Evolutionary conservation across 2,888 invertebrate genomes (phyloP).

Genomic region (Hetaerina titia): DNA sequence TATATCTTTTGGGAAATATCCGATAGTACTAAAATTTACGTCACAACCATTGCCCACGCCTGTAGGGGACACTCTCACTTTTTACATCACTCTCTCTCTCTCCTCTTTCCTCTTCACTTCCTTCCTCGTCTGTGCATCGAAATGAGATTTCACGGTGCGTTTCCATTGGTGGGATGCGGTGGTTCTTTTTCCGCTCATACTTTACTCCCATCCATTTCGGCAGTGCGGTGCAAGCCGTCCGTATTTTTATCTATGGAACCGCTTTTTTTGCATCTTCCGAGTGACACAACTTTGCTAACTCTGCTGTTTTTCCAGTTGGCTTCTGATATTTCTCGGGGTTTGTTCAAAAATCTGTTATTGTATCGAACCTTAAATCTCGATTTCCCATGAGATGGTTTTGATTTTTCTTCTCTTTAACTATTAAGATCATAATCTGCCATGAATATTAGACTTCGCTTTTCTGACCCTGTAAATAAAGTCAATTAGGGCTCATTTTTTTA

Average conservation of each 20-base stretch:
- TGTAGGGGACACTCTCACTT: background rate
- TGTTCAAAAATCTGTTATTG: no score
- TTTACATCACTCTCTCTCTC: background rate
- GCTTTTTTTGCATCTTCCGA: background rate
- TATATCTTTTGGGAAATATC: conserved; percentile 63
- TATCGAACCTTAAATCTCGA: no score
- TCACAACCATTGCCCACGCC: background rate
- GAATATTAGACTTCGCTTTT: no score
- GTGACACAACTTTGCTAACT: no score
- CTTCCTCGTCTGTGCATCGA: conserved; percentile 46
- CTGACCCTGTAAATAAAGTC: no score
- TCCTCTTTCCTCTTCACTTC: background rate
- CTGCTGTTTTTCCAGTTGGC: no score
- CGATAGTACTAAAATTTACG: conserved; percentile 57
- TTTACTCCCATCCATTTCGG: background rate
- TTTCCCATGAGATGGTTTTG: no score
- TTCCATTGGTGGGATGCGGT: conserved; percentile 42
- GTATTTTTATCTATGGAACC: background rate
- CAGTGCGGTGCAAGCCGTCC: no score
- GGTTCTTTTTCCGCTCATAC: background rate
- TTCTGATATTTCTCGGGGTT: no score
- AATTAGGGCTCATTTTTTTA: no score
- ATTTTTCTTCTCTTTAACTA: no score
- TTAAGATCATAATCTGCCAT: no score
- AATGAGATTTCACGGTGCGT: conserved; percentile 65